Percentiles rank a stretch among this genome's conserved stretches.
phyloP scores from a whole-genome alignment of 2,888 invertebrate genomes.

The Philaethria dido region DNA sequence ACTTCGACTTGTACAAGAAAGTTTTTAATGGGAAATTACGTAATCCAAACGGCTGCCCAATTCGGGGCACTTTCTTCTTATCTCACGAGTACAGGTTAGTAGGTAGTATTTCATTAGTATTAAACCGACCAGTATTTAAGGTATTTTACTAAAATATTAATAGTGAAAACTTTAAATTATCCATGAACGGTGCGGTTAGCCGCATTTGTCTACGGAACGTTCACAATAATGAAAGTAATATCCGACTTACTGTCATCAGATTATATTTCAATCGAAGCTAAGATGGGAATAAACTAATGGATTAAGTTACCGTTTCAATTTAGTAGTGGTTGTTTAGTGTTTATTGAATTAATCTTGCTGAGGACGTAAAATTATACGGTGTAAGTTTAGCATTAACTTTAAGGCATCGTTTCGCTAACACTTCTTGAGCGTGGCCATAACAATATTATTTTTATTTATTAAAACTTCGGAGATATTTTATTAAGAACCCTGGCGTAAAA shows the following conservation, averaged over 20 bases:
- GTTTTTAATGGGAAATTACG: conserved; percentile 91
- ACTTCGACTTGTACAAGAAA: conserved; percentile 93
- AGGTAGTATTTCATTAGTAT: conserved; percentile 12
- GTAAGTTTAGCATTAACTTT: background rate
- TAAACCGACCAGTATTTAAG: conserved; percentile 5
- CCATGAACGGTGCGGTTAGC: conserved; percentile 32
- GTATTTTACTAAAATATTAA: conserved; percentile 25
- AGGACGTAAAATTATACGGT: conserved; percentile 6
- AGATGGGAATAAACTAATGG: conserved; percentile 22
- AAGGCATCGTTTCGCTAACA: background rate
- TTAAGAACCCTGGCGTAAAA: conserved; percentile 4
- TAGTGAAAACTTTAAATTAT: conserved; percentile 25
- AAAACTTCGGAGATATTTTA: background rate
- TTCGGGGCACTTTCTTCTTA: conserved; percentile 96
- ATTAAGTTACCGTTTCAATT: conserved; percentile 27
- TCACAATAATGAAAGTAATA: conserved; percentile 34
- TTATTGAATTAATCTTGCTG: conserved; percentile 14
- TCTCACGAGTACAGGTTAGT: conserved; percentile 91
- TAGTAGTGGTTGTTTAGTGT: conserved; percentile 11
- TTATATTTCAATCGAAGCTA: conserved; percentile 35
- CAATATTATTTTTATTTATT: background rate
- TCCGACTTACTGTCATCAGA: conserved; percentile 26
- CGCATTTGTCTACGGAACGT: conserved; percentile 27
- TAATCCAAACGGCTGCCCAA: conserved; percentile 95
- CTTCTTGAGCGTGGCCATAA: background rate